These are phyloP conservation scores for Hipposideros armiger DNA, from an alignment of 2,113 vertebrate genomes.

Conservation along the genomic window DNA sequence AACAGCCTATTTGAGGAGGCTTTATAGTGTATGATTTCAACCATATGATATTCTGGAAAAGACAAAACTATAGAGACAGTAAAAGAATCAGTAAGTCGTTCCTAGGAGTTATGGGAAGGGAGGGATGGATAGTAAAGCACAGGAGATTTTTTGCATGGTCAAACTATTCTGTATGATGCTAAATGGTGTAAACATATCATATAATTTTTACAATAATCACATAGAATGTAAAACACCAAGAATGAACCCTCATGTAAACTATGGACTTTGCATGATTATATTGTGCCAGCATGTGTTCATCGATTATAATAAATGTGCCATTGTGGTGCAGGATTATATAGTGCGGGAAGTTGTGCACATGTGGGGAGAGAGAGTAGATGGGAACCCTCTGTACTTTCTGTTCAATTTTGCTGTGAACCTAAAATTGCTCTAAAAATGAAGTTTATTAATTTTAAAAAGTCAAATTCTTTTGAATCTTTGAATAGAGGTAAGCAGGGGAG, in stretches of 20 bases:
- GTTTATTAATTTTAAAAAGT: background rate
- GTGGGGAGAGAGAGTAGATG: fast-evolving
- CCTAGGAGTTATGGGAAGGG: background rate
- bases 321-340: fast-evolving
- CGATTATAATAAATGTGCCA: background rate
- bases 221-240: background rate
- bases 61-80: background rate
- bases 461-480: constrained; percentile 5
- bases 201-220: background rate
- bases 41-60: background rate
- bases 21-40: background rate
- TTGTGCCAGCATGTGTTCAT: background rate
- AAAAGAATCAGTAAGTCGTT: background rate
- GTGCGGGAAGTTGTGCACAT: fast-evolving
- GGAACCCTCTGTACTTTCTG: background rate
- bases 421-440: constrained; percentile 6
- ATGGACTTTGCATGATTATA: background rate
- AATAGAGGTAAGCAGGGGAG: background rate
- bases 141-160: background rate
- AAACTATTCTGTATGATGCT: background rate
- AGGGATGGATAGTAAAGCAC: background rate
- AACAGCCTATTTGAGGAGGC: background rate
- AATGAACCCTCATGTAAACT: background rate
- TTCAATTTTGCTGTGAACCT: background rate
- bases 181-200: background rate